Evolutionary conservation across 2,797 vertebrate species (phyloP).

Genomic region (Yasuhikotakia modesta): DNA sequence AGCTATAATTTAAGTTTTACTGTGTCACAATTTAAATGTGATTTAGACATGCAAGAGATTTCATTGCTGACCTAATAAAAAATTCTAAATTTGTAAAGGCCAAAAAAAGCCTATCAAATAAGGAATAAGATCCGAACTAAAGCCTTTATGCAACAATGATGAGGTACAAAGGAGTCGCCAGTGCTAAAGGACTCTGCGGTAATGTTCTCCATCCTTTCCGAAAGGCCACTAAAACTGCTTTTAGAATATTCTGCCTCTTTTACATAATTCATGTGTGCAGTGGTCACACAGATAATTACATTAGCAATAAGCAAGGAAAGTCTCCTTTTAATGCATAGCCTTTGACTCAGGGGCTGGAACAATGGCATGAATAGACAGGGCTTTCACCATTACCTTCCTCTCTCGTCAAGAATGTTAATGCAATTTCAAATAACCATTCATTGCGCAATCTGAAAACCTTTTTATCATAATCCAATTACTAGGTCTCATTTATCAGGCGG

Average conservation of each 20-base stretch:
- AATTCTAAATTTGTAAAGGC: constrained; percentile 30
- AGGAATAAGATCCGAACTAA: constrained; percentile 32
- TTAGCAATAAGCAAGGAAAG: constrained; percentile 60
- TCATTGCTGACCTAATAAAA: constrained; percentile 20
- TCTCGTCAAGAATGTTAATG: constrained; percentile 46
- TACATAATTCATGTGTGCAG: constrained; percentile 67
- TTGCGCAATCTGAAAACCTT: constrained; percentile 56
- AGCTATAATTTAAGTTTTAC: no score
- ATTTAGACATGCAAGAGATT: constrained; percentile 23
- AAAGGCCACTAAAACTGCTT: constrained; percentile 43
- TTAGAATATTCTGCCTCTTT: constrained; percentile 50
- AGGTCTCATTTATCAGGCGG: constrained; percentile 50
- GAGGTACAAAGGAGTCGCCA: constrained; percentile 34
- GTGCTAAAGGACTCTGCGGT: constrained; percentile 25
- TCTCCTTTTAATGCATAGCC: constrained; percentile 23
- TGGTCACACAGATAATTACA: constrained; percentile 72
- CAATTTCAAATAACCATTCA: constrained; percentile 61
- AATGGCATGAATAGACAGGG: constrained; percentile 45
- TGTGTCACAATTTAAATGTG: no score
- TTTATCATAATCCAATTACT: constrained; percentile 57
- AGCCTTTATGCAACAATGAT: constrained; percentile 40
- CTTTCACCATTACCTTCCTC: constrained; percentile 54
- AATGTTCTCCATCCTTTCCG: constrained; percentile 23
- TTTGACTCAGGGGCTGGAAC: constrained; percentile 48
- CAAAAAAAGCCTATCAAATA: constrained; percentile 2